Conservation (phyloP, 2,113 vertebrate species). For the Etheostoma spectabile region DNA sequence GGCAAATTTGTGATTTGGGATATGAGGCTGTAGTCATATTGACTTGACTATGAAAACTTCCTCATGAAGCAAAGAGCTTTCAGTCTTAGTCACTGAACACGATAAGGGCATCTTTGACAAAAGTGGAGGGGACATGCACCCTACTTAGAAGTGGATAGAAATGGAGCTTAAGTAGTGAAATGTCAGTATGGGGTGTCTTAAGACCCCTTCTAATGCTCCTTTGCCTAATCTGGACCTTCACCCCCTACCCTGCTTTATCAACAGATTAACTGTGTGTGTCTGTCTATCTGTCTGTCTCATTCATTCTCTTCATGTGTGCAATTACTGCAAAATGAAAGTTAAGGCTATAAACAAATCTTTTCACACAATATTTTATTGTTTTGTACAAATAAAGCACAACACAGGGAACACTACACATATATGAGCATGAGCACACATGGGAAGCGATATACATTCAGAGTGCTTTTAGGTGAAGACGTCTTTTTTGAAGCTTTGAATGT, state of each 20-base stretch:
- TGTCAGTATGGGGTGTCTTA: slow-evolving; percentile 48
- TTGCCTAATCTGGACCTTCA: slow-evolving; percentile 48
- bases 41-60: not conserved
- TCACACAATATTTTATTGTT: not conserved
- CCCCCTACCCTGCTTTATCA: slow-evolving; percentile 19
- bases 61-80: slow-evolving; percentile 7
- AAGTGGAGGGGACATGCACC: not conserved
- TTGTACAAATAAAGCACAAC: not conserved
- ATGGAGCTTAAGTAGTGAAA: slow-evolving; percentile 57
- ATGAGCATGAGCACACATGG: too few relatives aligned
- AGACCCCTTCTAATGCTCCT: slow-evolving; percentile 40
- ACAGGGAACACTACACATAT: not conserved
- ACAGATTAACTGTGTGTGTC: slow-evolving; percentile 18
- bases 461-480: not conserved
- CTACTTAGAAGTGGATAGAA: slow-evolving; percentile 35
- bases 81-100: not conserved
- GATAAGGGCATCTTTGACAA: slow-evolving; percentile 23
- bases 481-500: slow-evolving; percentile 18
- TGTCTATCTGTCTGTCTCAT: not conserved
- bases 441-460: too few relatives aligned
- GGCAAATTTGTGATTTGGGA: not conserved
- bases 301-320: not conserved
- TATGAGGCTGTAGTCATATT: not conserved
- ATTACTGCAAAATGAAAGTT: not conserved
- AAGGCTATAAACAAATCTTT: not conserved